These are phyloP conservation scores for Hipposideros larvatus DNA, from an alignment of 2,797 vertebrate species.

Conservation along the genomic window DNA sequence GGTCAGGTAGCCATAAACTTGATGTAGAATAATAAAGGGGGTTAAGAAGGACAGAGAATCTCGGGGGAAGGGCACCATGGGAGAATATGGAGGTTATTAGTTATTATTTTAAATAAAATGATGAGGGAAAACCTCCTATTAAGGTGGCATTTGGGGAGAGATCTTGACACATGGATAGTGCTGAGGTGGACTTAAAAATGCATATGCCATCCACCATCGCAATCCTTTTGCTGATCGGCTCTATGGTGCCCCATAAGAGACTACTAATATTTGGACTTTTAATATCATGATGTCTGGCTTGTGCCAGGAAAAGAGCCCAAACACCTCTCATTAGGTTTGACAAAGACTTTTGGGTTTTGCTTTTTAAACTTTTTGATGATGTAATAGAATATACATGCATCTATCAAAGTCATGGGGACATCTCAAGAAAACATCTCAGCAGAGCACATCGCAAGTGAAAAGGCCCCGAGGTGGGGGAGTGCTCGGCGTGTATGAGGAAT, in stretches of 20 bases:
- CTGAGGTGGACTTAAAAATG: not conserved
- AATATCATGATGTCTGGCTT: not conserved
- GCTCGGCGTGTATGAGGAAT: not conserved
- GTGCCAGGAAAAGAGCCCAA: not conserved
- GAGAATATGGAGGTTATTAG: not conserved
- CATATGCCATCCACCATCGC: no score
- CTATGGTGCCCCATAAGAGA: not conserved
- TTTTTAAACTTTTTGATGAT: not conserved
- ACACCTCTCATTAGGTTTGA: not conserved
- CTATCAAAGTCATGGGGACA: not conserved
- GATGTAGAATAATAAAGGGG: not conserved
- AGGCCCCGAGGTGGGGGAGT: not conserved
- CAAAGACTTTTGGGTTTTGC: not conserved
- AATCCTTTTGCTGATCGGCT: not conserved
- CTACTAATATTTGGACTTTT: not conserved
- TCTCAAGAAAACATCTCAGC: not conserved
- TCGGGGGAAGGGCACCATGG: accelerated
- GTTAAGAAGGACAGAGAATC: not conserved
- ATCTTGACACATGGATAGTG: not conserved
- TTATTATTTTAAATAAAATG: not conserved
- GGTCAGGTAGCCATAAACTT: not conserved
- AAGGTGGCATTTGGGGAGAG: not conserved
- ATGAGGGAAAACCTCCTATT: not conserved
- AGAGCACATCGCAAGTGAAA: not conserved
- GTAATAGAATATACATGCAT: not conserved